These are phyloP conservation scores for Stictocephala bisonia DNA, from an alignment of 2,888 invertebrate species.

Conservation along the genomic window DNA sequence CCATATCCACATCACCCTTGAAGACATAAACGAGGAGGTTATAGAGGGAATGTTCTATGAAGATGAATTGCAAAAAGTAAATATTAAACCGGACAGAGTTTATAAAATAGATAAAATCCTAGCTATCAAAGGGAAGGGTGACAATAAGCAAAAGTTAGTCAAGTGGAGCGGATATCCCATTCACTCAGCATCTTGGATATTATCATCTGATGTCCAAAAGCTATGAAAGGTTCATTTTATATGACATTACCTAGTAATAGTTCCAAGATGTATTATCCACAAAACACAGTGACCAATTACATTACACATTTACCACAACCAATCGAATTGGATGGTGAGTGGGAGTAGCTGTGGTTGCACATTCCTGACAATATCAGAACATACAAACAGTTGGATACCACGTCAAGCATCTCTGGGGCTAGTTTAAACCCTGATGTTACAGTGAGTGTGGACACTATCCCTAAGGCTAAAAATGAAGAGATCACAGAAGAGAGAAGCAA, in stretches of 20 bases:
- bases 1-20: no score
- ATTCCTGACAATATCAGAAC: not conserved
- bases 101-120: constrained; percentile 21
- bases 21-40: not conserved
- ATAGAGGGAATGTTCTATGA: not conserved
- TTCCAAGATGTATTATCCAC: constrained; percentile 55
- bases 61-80: not conserved
- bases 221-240: not conserved
- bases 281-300: constrained; percentile 58
- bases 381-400: no score
- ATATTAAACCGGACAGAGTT: not conserved
- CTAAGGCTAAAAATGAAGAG: no score
- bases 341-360: constrained; percentile 28
- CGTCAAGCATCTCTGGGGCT: no score
- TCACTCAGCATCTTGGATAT: constrained; percentile 5
- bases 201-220: no score
- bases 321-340: not conserved
- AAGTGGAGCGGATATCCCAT: constrained; percentile 19
- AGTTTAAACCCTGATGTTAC: not conserved
- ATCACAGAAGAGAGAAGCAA: constrained; percentile 1
- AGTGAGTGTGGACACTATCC: constrained; percentile 1
- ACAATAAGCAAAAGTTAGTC: constrained; percentile 5
- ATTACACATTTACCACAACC: constrained; percentile 55
- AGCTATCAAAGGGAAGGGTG: not conserved
- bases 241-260: constrained; percentile 49